Evolutionary conservation across 1,140 invertebrate genomes (phyloP).

Genomic region (Gonatopus flavifemur): DNA sequence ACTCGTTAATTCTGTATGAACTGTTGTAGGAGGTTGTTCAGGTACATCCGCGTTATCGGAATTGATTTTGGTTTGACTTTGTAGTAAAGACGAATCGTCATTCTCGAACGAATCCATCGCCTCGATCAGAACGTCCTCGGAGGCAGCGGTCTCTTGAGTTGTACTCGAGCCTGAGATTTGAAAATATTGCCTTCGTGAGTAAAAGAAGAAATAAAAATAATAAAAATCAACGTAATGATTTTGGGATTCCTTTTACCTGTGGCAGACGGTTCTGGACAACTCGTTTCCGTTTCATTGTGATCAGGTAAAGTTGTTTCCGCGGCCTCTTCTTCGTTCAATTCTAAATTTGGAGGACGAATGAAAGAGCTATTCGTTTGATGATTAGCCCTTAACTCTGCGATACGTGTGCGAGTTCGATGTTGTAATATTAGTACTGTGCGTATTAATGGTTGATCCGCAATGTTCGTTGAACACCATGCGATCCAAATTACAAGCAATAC

Average conservation of each 20-base stretch:
- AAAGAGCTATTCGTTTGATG: slow-evolving; percentile 20
- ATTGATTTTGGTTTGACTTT: slow-evolving; percentile 21
- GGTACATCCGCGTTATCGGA: slow-evolving; percentile 11
- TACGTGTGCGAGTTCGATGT: slow-evolving; percentile 41
- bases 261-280: slow-evolving; percentile 34
- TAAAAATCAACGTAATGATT: slow-evolving; percentile 2
- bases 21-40: slow-evolving; percentile 7
- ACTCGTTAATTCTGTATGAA: slow-evolving; percentile 17
- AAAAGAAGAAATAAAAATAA: slow-evolving; percentile 7
- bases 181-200: slow-evolving; percentile 21
- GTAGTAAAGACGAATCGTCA: slow-evolving; percentile 29
- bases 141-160: slow-evolving; percentile 27
- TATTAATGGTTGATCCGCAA: slow-evolving; percentile 57
- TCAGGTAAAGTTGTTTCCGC: slow-evolving; percentile 23
- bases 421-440: slow-evolving; percentile 60
- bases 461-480: slow-evolving; percentile 74
- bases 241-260: slow-evolving; percentile 13
- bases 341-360: slow-evolving; percentile 22
- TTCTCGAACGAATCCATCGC: slow-evolving; percentile 52
- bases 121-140: slow-evolving; percentile 49
- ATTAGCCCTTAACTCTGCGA: slow-evolving; percentile 41
- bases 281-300: slow-evolving; percentile 28
- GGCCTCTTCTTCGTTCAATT: slow-evolving; percentile 36
- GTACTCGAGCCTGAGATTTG: slow-evolving; percentile 21
- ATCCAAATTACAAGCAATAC: slow-evolving; percentile 64